These are phyloP conservation scores for Clarias fuscus DNA, from an alignment of 2,797 vertebrate species.

Conservation along the genomic window DNA sequence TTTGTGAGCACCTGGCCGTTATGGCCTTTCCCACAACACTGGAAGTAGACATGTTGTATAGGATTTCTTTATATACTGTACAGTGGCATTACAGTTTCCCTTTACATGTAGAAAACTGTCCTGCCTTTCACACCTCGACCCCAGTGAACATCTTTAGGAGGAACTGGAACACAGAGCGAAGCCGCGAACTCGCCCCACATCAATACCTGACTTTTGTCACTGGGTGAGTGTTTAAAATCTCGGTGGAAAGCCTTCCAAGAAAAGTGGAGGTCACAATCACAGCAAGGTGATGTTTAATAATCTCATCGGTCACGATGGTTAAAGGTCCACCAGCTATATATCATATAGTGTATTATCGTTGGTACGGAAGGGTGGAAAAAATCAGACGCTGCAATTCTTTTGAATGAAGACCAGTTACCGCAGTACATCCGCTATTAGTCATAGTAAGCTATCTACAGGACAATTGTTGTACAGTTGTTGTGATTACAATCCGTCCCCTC, in stretches of 20 bases:
- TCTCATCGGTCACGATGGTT: neutral
- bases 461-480: neutral
- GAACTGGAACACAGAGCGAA: neutral
- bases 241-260: neutral
- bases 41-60: neutral
- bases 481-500: conserved; percentile 28
- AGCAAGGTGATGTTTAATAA: neutral
- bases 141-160: neutral
- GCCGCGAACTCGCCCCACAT: neutral
- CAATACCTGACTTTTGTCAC: neutral
- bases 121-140: neutral
- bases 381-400: neutral
- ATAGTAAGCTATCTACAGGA: neutral
- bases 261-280: neutral
- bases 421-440: conserved; percentile 10
- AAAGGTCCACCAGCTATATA: neutral
- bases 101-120: neutral
- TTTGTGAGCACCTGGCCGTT: neutral
- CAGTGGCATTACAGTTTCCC: neutral
- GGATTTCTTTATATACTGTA: neutral
- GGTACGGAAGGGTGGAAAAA: neutral
- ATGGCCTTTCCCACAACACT: neutral
- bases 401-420: neutral
- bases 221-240: neutral
- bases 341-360: neutral